Evolutionary conservation across 2,113 vertebrate species (phyloP).

Genomic region (Scolopax mira): DNA sequence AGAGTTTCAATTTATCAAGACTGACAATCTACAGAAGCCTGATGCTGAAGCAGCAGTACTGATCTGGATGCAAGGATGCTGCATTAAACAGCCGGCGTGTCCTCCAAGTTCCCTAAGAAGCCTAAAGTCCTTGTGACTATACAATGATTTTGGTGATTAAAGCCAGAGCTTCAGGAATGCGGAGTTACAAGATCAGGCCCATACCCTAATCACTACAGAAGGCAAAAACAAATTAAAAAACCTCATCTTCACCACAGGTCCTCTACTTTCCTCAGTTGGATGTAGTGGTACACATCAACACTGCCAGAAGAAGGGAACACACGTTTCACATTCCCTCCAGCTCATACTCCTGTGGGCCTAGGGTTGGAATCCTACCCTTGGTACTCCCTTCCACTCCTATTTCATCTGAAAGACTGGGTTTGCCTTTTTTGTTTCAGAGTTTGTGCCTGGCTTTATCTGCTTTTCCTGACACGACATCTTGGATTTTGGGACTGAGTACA

Average conservation of each 20-base stretch:
- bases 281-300: not conserved
- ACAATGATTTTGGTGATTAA: not conserved
- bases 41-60: not conserved
- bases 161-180: not conserved
- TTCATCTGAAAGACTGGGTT: not conserved
- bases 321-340: not conserved
- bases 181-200: not conserved
- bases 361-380: not conserved
- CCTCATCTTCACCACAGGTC: not conserved
- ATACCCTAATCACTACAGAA: not conserved
- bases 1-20: not conserved
- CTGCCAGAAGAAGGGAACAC: not conserved
- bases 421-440: not conserved
- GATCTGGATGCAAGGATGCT: not conserved
- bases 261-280: not conserved
- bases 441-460: not conserved
- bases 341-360: not conserved
- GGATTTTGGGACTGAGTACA: not conserved
- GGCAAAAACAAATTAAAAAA: not conserved
- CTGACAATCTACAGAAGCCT: not conserved
- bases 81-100: not conserved
- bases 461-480: not conserved
- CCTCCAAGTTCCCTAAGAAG: not conserved
- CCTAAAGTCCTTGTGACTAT: not conserved
- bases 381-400: not conserved